Conservation (phyloP, 1,140 invertebrate species). For the Listronotus oregonensis region DNA sequence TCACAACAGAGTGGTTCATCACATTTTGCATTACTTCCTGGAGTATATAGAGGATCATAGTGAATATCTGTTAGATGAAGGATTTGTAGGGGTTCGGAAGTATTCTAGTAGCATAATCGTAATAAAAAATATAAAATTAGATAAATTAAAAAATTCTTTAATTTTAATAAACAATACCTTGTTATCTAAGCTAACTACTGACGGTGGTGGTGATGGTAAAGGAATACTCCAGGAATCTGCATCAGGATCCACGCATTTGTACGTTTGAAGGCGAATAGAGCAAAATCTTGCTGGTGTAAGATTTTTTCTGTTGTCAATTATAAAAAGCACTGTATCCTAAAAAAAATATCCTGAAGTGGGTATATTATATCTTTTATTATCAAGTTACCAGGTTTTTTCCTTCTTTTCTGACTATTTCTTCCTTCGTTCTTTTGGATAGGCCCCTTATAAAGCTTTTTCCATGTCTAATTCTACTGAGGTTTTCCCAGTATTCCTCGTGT, state of each 20-base stretch:
- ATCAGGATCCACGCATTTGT: slow-evolving; percentile 42
- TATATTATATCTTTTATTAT: too few species aligned
- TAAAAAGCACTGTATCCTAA: slow-evolving; percentile 43
- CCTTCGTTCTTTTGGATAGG: too few species aligned
- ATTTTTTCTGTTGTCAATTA: slow-evolving; percentile 46
- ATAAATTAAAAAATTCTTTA: too few species aligned
- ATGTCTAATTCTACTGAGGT: too few species aligned
- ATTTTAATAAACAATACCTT: background rate
- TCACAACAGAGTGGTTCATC: slow-evolving; percentile 80
- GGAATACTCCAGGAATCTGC: slow-evolving; percentile 42
- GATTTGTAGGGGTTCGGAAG: slow-evolving; percentile 58
- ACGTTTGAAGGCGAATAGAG: slow-evolving; percentile 37
- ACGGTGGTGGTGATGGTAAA: slow-evolving; percentile 33
- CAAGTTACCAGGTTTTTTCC: too few species aligned
- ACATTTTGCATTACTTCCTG: slow-evolving; percentile 70
- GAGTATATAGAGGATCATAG: slow-evolving; percentile 74
- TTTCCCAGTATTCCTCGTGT: too few species aligned
- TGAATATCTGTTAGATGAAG: slow-evolving; percentile 83
- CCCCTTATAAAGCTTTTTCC: too few species aligned
- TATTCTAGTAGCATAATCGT: slow-evolving; percentile 11
- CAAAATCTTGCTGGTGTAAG: slow-evolving; percentile 44
- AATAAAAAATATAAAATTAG: background rate
- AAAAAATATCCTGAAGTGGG: too few species aligned
- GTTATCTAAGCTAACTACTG: background rate
- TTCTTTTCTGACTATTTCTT: too few species aligned